Evolutionary conservation across 2,888 invertebrate species (phyloP), one percentile per base, ranked within the genome.

Genomic region (Helobdella robusta): DNA sequence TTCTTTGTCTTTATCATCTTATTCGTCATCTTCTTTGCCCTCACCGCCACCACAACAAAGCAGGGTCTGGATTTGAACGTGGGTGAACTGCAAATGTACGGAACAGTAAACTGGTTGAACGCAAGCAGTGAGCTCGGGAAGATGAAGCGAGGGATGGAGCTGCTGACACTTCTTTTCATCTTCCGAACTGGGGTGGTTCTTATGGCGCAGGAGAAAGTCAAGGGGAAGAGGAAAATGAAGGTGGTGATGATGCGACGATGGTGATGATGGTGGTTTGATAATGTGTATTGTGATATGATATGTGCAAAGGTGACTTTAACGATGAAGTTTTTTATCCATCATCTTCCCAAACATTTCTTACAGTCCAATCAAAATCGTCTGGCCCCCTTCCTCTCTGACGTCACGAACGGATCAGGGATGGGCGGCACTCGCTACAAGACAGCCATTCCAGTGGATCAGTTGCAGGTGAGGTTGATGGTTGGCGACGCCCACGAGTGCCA

Each of bases 111-210:
- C 80, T 95, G 95, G 95, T 85, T 94, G 72, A 95, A 97, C 82
- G 92, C 93, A 80, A 89, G 90, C 70, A 94, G 94, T 83, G 93
- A 93, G 82, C 84, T 95, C 78, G 94, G 94, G 68, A 95, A 95
- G 85, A 91, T 94, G 77, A 95, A 94, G 83, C 93, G 93, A 80
- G 92, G 93, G 69, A 84, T 92, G 71, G 94, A 94, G 80, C 83
- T 94, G 70, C 92, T 94, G 80, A 94, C 93, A 66, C 93, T 94
- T 89, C 93, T 94, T 82, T 97, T 97, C 82, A 94, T 97, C 73
- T 97, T 97, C 83, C 92, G 92, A 83, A 90, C 92, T 68, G 94
- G 93, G 65, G 93, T 97, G 76, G 94, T 95, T 78, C 92, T 95
- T 84, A 85, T 95, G 72, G 93, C 93, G 81, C 91, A 93, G 83